Evolutionary conservation across 2,888 invertebrate genomes (phyloP), one percentile per base, ranked within the genome.

Genomic region (Mechanitis mazaeus): DNA sequence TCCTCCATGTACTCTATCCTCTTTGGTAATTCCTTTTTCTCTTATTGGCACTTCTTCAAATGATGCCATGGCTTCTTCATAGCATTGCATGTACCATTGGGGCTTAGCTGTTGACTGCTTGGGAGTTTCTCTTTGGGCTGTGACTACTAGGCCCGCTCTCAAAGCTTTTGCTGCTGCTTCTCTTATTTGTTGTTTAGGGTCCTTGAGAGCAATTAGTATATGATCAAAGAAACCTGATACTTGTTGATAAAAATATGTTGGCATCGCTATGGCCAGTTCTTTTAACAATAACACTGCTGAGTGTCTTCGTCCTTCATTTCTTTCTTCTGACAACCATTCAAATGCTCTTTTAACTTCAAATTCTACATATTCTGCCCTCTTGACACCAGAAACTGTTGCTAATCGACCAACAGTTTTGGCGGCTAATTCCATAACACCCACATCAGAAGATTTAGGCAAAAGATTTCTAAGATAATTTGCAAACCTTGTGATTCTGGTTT

Each of bases 241-340:
- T 89, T 97, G 97, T 80, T 97, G 97, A 78, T 96, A 99, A 83
- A 99, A 99, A 81, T 98, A 98, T 7, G 98, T 98, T 0, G 98
- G 98, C 91, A 98, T 97, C 9, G 96, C 96, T 45, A 97, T 94
- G 3, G 99, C 99, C 56, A 99, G 87, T 87, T 99, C 99, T 73
- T 97, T 94, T 11, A 98, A 86, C 20, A 99, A 94, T 56, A 99
- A 90, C 2, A 98, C 97, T 11, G 98, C 98, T 11, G 97, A 97
- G 83, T 97, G 96, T 56, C 97, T 92, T 78, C 97, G 95, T 2
- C 96, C 95, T 91, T 98, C 98, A 81, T 97, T 94, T 70, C 97
- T 91, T 74, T 97, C 98, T 58, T 95, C 96, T 35, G 95, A 94
- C 4, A 99, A 91, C 97, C 97, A 98, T 81, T 99, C 99, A 80